A percentile compares a stretch with the other conserved stretches of the same genome.
These are phyloP conservation scores for Agrotis puta DNA, from an alignment of 2,888 invertebrate species.

Conservation along the genomic window DNA sequence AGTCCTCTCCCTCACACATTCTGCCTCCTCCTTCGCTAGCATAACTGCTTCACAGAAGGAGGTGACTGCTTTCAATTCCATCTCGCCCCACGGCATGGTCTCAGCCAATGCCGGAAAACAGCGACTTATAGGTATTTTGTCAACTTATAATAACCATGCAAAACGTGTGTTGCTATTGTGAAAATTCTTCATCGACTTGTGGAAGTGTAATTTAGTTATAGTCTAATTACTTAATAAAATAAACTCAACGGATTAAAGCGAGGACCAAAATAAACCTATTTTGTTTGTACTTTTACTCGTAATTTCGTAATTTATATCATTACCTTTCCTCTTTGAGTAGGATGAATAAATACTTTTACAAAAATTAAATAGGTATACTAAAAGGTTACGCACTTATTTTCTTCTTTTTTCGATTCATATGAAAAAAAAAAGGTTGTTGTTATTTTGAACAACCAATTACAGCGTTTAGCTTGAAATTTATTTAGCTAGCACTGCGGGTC, in stretches of 20 bases:
- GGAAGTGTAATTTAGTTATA: background rate
- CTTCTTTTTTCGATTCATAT: background rate
- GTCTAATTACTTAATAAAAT: constrained; percentile 23
- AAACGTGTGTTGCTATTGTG: background rate
- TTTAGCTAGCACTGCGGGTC: too few species aligned
- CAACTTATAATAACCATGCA: background rate
- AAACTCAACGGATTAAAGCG: constrained; percentile 1
- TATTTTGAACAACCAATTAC: background rate
- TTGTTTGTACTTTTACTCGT: constrained; percentile 10
- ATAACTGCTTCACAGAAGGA: too few species aligned
- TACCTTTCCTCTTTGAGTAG: background rate
- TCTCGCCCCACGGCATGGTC: too few species aligned
- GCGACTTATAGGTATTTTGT: background rate
- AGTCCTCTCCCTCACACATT: too few species aligned
- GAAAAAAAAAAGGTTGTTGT: background rate
- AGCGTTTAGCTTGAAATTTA: too few species aligned
- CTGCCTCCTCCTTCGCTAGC: too few species aligned
- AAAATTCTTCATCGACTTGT: constrained; percentile 4
- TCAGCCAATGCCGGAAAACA: too few species aligned
- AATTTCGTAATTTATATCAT: constrained; percentile 23
- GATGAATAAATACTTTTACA: constrained; percentile 3
- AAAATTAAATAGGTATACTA: background rate
- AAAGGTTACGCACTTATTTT: background rate
- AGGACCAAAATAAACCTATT: constrained; percentile 25
- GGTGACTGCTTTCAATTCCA: too few species aligned